These are phyloP conservation scores for Sarotherodon lohbergeri DNA, from an alignment of 2,113 vertebrate genomes.

Conservation along the genomic window DNA sequence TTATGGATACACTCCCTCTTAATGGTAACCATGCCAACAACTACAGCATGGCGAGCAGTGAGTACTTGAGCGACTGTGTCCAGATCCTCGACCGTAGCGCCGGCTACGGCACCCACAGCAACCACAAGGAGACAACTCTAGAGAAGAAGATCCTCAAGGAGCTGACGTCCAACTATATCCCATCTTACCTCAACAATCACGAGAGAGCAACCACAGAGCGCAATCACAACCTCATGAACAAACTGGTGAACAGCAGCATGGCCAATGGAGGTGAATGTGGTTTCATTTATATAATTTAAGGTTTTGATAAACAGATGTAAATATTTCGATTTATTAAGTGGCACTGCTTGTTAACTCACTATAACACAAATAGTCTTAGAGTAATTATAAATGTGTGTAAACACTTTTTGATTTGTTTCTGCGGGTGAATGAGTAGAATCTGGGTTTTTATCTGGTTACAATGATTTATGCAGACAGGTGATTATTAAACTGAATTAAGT, in stretches of 20 bases:
- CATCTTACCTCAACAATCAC: slow-evolving; percentile 95
- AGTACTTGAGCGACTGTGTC: slow-evolving; percentile 97
- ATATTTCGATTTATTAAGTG: not conserved
- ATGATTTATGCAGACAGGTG: not conserved
- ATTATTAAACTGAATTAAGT: not conserved
- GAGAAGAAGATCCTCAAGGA: slow-evolving; percentile 99
- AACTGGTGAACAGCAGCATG: slow-evolving; percentile 87
- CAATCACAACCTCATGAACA: slow-evolving; percentile 94
- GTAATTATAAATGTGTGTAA: not conserved
- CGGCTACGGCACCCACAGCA: slow-evolving; percentile 79
- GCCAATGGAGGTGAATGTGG: slow-evolving; percentile 68
- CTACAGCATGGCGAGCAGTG: slow-evolving; percentile 92
- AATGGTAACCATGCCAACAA: slow-evolving; percentile 99
- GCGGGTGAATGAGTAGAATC: not conserved
- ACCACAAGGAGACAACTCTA: slow-evolving; percentile 90
- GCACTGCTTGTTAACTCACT: not conserved
- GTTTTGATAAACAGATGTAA: not conserved
- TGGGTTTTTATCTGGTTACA: not conserved
- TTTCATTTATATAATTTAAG: not conserved
- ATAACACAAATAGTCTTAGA: not conserved
- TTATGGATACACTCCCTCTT: slow-evolving; percentile 99
- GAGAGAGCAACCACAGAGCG: slow-evolving; percentile 85
- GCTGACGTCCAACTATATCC: slow-evolving; percentile 96
- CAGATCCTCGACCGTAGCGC: slow-evolving; percentile 89
- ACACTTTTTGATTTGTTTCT: not conserved